Evolutionary conservation across 2,113 vertebrate species (phyloP).

Genomic region (Archilochus colubris): DNA sequence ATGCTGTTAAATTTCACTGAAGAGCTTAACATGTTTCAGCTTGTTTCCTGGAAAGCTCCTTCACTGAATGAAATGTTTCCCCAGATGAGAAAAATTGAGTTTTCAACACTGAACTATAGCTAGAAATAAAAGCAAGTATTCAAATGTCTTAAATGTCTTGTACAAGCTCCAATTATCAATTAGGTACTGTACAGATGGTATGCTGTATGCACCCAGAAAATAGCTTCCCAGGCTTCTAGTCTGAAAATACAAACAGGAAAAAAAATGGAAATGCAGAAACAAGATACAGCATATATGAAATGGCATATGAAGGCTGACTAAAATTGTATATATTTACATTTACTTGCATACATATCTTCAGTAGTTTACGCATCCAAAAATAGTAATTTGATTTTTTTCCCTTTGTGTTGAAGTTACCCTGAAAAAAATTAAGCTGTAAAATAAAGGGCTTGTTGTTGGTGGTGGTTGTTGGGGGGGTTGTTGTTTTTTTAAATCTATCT

Average conservation of each 20-base stretch:
- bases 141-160: neutral
- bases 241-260: neutral
- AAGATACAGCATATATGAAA: neutral
- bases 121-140: neutral
- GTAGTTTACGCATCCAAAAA: neutral
- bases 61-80: neutral
- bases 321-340: neutral
- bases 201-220: neutral
- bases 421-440: neutral
- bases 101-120: neutral
- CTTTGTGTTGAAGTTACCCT: neutral
- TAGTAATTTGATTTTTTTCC: neutral
- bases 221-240: neutral
- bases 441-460: neutral
- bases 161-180: neutral
- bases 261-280: neutral
- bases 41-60: neutral
- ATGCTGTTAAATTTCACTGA: neutral
- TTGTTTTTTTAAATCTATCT: too few relatives aligned
- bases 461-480: too few relatives aligned
- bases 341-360: neutral
- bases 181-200: neutral
- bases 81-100: neutral
- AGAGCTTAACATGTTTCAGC: neutral
- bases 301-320: neutral